Evolutionary conservation across 2,797 vertebrate genomes (phyloP).

Genomic region (Apogon hyalosoma): DNA sequence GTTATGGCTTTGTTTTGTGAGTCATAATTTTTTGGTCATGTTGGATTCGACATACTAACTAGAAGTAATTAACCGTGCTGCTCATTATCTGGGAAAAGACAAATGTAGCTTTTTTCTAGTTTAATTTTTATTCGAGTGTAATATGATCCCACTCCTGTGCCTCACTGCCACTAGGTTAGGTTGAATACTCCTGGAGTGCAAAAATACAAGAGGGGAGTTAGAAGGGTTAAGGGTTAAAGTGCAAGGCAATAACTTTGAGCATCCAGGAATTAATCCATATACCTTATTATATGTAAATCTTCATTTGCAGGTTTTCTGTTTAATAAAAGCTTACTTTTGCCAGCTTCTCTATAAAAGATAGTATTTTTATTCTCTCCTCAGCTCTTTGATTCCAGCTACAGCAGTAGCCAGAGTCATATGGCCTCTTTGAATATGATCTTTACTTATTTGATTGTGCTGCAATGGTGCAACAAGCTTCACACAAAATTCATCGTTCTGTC

Average conservation of each 20-base stretch:
- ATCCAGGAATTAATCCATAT: constrained; percentile 78
- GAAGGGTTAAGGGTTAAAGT: constrained; percentile 83
- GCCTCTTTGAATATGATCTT: constrained; percentile 67
- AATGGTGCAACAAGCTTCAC: constrained; percentile 78
- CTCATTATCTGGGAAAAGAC: constrained; percentile 46
- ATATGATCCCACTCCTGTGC: constrained; percentile 60
- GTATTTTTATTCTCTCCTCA: constrained; percentile 64
- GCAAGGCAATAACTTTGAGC: constrained; percentile 82
- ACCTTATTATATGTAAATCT: constrained; percentile 73
- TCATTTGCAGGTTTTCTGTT: constrained; percentile 71
- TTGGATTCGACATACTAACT: constrained; percentile 50
- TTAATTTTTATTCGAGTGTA: constrained; percentile 56
- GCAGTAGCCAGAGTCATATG: constrained; percentile 57
- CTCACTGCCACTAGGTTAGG: constrained; percentile 58
- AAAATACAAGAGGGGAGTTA: constrained; percentile 78
- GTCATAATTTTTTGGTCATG: constrained; percentile 55
- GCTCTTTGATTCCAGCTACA: constrained; percentile 75
- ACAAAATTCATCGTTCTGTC: constrained; percentile 59
- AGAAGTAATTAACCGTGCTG: constrained; percentile 61
- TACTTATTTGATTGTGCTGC: constrained; percentile 83
- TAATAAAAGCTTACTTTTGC: constrained; percentile 75
- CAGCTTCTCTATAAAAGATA: constrained; percentile 80
- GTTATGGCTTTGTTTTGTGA: constrained; percentile 80
- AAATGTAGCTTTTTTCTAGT: constrained; percentile 54
- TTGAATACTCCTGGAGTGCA: constrained; percentile 82